phyloP scores from a whole-genome alignment of 2,113 vertebrate genomes.

The Sakesphorus luctuosus region DNA sequence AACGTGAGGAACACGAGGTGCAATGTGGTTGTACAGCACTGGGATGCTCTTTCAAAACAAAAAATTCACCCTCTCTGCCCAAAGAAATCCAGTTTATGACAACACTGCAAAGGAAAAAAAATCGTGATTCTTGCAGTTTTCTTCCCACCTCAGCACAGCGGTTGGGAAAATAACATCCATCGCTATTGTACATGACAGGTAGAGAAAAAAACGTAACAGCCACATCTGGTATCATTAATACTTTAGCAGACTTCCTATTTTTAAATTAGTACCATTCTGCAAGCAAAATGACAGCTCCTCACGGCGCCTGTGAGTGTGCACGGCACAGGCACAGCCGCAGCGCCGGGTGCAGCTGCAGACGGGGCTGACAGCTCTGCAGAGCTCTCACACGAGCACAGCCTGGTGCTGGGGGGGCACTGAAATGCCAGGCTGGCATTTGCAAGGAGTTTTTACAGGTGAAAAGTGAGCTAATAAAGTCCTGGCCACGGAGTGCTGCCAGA shows the following conservation, averaged over 20 bases:
- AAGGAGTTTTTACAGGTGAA: slow-evolving; percentile 31
- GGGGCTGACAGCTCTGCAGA: slow-evolving; percentile 16
- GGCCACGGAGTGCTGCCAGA: not conserved
- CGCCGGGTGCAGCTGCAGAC: not conserved
- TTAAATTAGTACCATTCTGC: slow-evolving; percentile 59
- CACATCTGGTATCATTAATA: slow-evolving; percentile 71
- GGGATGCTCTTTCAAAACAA: not conserved
- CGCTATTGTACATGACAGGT: slow-evolving; percentile 31
- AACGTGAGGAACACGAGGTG: not conserved
- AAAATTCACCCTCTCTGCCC: not conserved
- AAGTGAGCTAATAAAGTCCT: not conserved
- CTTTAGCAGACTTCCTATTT: slow-evolving; percentile 65
- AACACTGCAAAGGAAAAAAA: not conserved
- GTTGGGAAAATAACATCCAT: slow-evolving; percentile 21
- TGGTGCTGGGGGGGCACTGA: not conserved
- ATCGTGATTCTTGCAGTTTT: not conserved
- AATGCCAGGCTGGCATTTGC: slow-evolving; percentile 24
- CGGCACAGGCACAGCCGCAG: not conserved
- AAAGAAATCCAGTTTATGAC: not conserved
- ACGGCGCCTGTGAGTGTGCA: not conserved
- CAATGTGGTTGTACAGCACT: not conserved
- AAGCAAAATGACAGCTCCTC: slow-evolving; percentile 62
- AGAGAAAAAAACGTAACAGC: slow-evolving; percentile 23
- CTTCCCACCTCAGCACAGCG: not conserved
- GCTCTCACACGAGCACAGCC: not conserved